Evolutionary conservation across 1,140 invertebrate species (phyloP), one percentile per base, ranked within the genome.

Genomic region (Condylostylus longicornis): DNA sequence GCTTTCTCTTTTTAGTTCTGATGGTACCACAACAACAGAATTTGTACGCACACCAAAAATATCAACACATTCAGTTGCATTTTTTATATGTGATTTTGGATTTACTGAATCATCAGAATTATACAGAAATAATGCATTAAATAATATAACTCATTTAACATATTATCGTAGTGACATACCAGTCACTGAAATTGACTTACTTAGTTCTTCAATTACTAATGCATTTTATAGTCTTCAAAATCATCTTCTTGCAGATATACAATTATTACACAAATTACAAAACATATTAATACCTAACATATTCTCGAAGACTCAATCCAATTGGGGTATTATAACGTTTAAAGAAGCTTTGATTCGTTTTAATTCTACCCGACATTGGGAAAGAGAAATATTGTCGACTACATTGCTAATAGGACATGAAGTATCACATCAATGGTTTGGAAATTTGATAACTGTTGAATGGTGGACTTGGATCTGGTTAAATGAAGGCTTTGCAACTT

Each of bases 61-160:
- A 75, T 79, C 79, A 3, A 77, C 81, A 1, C 87, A 88, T 48
- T 60, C 85, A 7, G 58, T 87, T 9, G 80, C 82, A 1, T 77
- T 83, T 48, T 65, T 78, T 14, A 69, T 85, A 0, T 74, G 70
- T 10, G 74, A 85, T 45, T 82, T 77, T 37, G 51, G 46, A 27
- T 53, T 20, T 4, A 54, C 51, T 0, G 18, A 31, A 4, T n/a
- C 28, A 12, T 8, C 13, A 38, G n/a, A n/a, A n/a, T n/a, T n/a
- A n/a, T n/a, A n/a, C n/a, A n/a, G n/a, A n/a, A n/a, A n/a, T n/a
- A n/a, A n/a, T n/a, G n/a, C n/a, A n/a, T n/a, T n/a, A n/a, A n/a
- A n/a, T n/a, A n/a, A n/a, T n/a, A n/a, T n/a, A n/a, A 25, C 7
- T 25, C 23, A 25, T 8, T n/a, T 25, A 25, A 7, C 7, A 8